Conservation (phyloP, 2,797 vertebrate genomes). For the Neopelma chrysocephalum region DNA sequence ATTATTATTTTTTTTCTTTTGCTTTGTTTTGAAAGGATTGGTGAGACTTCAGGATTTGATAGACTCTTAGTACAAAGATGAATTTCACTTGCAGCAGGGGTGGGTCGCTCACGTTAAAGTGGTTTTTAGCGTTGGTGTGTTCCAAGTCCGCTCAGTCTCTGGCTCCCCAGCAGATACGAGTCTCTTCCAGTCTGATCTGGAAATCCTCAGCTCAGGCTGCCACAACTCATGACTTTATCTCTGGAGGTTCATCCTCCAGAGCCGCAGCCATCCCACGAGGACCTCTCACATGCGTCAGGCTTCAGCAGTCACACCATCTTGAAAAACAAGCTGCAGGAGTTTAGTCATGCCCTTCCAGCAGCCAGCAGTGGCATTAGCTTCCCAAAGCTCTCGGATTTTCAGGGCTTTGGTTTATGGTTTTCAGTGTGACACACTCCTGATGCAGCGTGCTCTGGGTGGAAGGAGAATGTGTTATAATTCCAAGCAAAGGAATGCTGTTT, state of each 20-base stretch:
- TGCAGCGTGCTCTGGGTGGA: neutral
- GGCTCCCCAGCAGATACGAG: neutral
- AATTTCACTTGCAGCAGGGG: neutral
- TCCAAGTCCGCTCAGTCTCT: neutral
- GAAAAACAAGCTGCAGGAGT: neutral
- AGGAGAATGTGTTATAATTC: slow-evolving; percentile 70
- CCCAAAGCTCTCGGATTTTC: neutral
- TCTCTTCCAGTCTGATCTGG: neutral
- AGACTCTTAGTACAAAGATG: neutral
- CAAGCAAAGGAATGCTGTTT: slow-evolving; percentile 68
- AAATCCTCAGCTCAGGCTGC: neutral
- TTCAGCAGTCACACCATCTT: neutral
- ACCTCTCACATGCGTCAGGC: neutral
- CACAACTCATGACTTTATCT: neutral
- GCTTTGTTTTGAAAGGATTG: neutral
- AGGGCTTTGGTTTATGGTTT: slow-evolving; percentile 46
- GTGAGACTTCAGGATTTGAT: neutral
- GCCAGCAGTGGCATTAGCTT: neutral
- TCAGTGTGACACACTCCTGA: slow-evolving; percentile 54
- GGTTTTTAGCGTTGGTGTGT: neutral
- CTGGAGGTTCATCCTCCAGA: neutral
- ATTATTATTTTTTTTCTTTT: neutral
- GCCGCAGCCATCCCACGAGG: neutral
- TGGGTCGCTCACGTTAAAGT: neutral
- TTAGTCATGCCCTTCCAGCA: neutral